phyloP scores from a whole-genome alignment of 2,888 invertebrate species.

The Andrena bicolor region DNA sequence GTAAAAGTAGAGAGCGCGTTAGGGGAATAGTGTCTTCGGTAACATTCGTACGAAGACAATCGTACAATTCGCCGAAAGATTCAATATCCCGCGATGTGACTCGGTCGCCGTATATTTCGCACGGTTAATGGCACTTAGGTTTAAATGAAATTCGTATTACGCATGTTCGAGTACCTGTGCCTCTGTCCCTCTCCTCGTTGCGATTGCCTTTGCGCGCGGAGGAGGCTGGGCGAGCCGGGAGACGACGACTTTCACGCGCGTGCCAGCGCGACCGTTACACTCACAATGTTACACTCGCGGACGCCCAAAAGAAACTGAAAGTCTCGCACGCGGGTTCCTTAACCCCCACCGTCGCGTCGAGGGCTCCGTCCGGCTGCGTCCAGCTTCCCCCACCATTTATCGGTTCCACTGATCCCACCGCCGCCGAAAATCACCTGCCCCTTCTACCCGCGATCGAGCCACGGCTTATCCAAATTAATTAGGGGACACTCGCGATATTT shows the following conservation, averaged over 20 bases:
- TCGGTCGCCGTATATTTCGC: too few species aligned
- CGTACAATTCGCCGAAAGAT: not conserved
- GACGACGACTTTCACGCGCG: conserved; percentile 75
- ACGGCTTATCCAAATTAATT: conserved; percentile 10
- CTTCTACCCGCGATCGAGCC: not conserved
- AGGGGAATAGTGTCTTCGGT: too few species aligned
- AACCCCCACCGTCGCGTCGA: conserved; percentile 25
- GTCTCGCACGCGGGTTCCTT: conserved; percentile 75
- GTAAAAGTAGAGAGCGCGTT: too few species aligned
- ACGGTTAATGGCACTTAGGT: not conserved
- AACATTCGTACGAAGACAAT: too few species aligned
- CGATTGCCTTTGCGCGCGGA: conserved; percentile 33
- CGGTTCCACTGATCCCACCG: not conserved
- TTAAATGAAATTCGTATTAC: not conserved
- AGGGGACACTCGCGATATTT: not conserved
- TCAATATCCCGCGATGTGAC: too few species aligned
- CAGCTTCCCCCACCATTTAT: not conserved
- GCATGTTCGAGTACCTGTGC: conserved; percentile 25
- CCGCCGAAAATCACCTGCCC: not conserved
- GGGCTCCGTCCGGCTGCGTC: too few species aligned
- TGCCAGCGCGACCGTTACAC: conserved; percentile 64
- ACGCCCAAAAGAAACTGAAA: conserved; percentile 83
- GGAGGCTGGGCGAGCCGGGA: conserved; percentile 46
- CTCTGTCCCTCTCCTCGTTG: not conserved
- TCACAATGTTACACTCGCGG: conserved; percentile 79